These are phyloP conservation scores for Polyergus mexicanus DNA, from an alignment of 1,140 invertebrate genomes.

Conservation along the genomic window DNA sequence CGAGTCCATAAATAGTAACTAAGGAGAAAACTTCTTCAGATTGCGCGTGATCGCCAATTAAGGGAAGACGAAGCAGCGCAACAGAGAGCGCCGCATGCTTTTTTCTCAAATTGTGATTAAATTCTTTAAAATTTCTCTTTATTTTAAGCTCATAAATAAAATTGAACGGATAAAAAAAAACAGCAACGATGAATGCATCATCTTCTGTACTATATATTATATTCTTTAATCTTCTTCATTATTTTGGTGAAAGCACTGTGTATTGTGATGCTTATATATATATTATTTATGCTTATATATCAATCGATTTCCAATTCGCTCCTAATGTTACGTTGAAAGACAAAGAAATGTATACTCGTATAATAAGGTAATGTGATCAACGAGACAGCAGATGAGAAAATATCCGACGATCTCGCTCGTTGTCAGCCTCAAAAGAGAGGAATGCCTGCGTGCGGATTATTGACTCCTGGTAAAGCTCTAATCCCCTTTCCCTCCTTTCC, in stretches of 20 bases:
- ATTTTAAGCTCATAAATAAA: neutral
- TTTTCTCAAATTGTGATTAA: neutral
- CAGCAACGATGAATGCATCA: neutral
- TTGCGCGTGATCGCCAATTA: slow-evolving; percentile 4
- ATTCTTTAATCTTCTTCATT: neutral
- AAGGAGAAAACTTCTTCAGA: slow-evolving; percentile 20
- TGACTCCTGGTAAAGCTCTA: slow-evolving; percentile 56
- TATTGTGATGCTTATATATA: neutral
- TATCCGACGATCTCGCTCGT: slow-evolving; percentile 32
- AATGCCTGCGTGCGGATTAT: slow-evolving; percentile 53
- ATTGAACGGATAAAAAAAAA: neutral
- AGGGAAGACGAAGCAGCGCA: neutral
- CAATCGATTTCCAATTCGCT: neutral
- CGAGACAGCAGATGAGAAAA: slow-evolving; percentile 46
- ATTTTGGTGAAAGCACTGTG: neutral
- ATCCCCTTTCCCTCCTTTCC: slow-evolving; percentile 46
- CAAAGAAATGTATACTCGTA: neutral
- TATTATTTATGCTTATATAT: neutral
- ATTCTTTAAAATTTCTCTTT: neutral
- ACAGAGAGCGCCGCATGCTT: neutral
- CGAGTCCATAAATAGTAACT: slow-evolving; percentile 25
- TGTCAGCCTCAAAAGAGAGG: slow-evolving; percentile 44
- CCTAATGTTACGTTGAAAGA: neutral
- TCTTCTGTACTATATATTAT: neutral
- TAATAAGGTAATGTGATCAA: slow-evolving; percentile 30